Percentiles rank a stretch among this genome's conserved stretches.
Evolutionary conservation across 2,797 vertebrate genomes (phyloP).

Genomic region (Trematomus bernacchii): DNA sequence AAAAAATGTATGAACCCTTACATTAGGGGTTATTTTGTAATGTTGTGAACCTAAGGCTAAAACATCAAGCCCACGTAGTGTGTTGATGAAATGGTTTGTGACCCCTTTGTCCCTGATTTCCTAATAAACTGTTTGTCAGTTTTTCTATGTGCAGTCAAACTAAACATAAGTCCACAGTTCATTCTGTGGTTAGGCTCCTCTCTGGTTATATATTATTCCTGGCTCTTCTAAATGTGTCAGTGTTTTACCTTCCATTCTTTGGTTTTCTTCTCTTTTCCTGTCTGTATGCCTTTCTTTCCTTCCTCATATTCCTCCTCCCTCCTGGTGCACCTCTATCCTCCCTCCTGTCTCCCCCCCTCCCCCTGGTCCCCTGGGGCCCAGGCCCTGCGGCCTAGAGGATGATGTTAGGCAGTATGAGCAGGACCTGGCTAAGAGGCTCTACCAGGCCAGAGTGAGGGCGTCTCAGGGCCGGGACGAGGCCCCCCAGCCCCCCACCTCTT

Average conservation of each 20-base stretch:
- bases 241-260: conserved; percentile 78
- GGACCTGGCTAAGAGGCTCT: conserved; percentile 94
- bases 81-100: background rate
- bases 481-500: conserved; percentile 77
- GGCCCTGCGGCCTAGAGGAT: conserved; percentile 92
- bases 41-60: background rate
- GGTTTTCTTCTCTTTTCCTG: conserved; percentile 71
- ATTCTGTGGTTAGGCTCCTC: conserved; percentile 4
- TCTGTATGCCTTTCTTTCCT: conserved; percentile 59
- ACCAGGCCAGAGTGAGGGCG: conserved; percentile 92
- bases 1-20: background rate
- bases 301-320: conserved; percentile 48
- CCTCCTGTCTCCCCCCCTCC: conserved; percentile 33
- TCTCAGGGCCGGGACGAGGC: conserved; percentile 81
- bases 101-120: background rate
- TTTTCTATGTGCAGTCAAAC: background rate
- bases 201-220: conserved; percentile 51
- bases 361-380: conserved; percentile 67
- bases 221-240: conserved; percentile 62
- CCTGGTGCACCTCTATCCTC: conserved; percentile 70
- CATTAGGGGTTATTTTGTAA: background rate
- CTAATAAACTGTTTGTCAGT: background rate
- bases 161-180: background rate
- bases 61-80: background rate
- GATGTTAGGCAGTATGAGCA: conserved; percentile 96